phyloP scores from a whole-genome alignment of 2,113 vertebrate species.

The Antechinus flavipes region DNA sequence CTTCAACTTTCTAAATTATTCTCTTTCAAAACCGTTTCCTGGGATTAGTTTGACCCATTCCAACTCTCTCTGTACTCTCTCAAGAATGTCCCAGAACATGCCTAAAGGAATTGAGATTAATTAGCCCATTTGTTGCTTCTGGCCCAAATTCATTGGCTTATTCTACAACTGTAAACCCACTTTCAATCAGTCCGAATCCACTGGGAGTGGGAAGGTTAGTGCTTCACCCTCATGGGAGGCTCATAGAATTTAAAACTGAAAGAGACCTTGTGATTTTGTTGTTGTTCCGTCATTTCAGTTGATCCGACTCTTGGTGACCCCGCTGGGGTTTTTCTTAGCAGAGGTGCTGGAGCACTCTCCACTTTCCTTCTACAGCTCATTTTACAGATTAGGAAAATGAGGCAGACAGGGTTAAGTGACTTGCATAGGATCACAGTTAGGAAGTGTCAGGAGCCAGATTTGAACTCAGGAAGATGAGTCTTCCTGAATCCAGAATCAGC shows the following conservation, averaged over 20 bases:
- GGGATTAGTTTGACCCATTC: background rate
- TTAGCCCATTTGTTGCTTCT: background rate
- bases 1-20: background rate
- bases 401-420: too few species aligned
- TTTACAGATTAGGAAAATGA: too few species aligned
- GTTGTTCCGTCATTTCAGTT: too few species aligned
- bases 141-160: background rate
- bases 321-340: too few species aligned
- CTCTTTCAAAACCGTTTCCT: background rate
- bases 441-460: too few species aligned
- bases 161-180: background rate
- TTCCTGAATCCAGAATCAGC: too few species aligned
- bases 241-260: background rate
- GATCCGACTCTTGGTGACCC: too few species aligned
- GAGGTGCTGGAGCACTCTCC: too few species aligned
- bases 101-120: background rate
- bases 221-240: background rate
- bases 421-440: too few species aligned
- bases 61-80: background rate
- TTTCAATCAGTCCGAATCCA: background rate
- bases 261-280: background rate
- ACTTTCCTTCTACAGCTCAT: too few species aligned
- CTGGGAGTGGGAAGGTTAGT: background rate
- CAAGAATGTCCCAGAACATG: background rate
- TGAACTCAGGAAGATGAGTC: too few species aligned